Conservation (phyloP, 2,888 invertebrate genomes). For the Cynaeus angustus region DNA sequence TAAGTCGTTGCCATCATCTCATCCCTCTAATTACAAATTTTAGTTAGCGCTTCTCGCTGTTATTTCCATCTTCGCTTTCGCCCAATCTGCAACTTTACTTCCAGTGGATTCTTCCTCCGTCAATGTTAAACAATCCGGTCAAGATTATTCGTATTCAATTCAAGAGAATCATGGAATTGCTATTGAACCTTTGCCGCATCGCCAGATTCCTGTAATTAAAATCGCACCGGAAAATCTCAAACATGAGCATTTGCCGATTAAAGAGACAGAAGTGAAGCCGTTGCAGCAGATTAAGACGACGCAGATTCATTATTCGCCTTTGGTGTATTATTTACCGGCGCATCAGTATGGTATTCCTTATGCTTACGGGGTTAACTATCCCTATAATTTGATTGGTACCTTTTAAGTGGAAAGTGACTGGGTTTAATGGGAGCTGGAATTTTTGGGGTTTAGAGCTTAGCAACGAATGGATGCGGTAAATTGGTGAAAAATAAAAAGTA, state of each 20-base stretch:
- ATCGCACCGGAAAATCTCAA: constrained; percentile 29
- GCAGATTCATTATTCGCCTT: constrained; percentile 24
- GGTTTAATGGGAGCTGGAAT: background rate
- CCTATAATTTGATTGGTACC: constrained; percentile 44
- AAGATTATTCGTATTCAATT: constrained; percentile 58
- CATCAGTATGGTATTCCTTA: constrained; percentile 47
- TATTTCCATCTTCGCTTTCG: constrained; percentile 32
- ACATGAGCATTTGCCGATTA: constrained; percentile 34
- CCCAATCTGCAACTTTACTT: constrained; percentile 50
- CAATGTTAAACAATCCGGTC: constrained; percentile 56
- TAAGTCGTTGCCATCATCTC: constrained; percentile 29
- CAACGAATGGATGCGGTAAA: constrained; percentile 37
- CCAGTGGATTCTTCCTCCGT: constrained; percentile 58
- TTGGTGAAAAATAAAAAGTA: constrained; percentile 38
- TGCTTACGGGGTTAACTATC: constrained; percentile 48
- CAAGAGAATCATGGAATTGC: constrained; percentile 55
- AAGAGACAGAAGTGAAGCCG: constrained; percentile 32
- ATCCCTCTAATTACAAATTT: background rate
- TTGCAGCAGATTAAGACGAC: constrained; percentile 27
- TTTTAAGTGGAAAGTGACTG: constrained; percentile 6
- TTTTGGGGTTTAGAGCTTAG: constrained; percentile 25
- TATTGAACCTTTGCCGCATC: constrained; percentile 31
- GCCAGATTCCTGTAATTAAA: constrained; percentile 36
- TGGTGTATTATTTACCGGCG: constrained; percentile 46
- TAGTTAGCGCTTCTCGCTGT: constrained; percentile 20